These are phyloP conservation scores for Pimephales promelas DNA, from an alignment of 2,113 vertebrate genomes.

Conservation along the genomic window DNA sequence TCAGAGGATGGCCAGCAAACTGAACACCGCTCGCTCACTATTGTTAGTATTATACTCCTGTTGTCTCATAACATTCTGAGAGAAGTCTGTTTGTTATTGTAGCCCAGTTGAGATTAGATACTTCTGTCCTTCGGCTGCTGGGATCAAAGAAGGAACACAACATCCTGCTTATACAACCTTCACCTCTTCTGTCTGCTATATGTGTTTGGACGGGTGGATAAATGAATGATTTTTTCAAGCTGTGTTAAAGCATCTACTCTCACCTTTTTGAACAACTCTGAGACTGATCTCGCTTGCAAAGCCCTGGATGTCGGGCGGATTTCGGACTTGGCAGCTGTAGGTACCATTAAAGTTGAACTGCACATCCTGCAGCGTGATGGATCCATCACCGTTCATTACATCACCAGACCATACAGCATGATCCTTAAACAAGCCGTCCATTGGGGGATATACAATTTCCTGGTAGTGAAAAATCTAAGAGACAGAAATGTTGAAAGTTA, in stretches of 20 bases:
- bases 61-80: neutral
- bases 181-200: neutral
- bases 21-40: neutral
- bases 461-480: constrained; percentile 85
- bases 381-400: constrained; percentile 72
- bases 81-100: neutral
- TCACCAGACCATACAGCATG: constrained; percentile 86
- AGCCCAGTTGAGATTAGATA: neutral
- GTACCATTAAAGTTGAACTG: constrained; percentile 88
- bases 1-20: neutral
- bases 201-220: neutral
- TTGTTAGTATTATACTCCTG: neutral
- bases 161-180: neutral
- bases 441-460: constrained; percentile 65
- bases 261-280: constrained; percentile 77
- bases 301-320: constrained; percentile 86
- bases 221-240: neutral
- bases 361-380: constrained; percentile 81
- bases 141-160: constrained; percentile 5
- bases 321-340: constrained; percentile 86
- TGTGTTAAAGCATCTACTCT: constrained; percentile 26
- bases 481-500: neutral
- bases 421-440: constrained; percentile 75
- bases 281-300: constrained; percentile 78
- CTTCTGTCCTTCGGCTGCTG: constrained; percentile 27